A percentile compares a stretch with the other conserved stretches of the same genome.
These are phyloP conservation scores for Pagrus major DNA, from an alignment of 2,113 vertebrate species.

Conservation along the genomic window DNA sequence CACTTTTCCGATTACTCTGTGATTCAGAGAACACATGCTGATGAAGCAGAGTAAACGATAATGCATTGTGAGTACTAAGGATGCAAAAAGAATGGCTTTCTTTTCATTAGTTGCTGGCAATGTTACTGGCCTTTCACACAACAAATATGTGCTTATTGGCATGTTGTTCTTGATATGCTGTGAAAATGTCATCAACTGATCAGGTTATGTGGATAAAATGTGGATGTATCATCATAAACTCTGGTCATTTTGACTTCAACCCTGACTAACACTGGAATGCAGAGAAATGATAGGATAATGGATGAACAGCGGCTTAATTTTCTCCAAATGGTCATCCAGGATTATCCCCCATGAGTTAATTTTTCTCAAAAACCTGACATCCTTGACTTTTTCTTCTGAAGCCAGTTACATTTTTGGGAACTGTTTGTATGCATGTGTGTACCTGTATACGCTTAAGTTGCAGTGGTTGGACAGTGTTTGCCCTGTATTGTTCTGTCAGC, in stretches of 20 bases:
- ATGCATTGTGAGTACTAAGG: background rate
- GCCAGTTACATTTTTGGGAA: background rate
- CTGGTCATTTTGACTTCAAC: background rate
- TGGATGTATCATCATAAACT: background rate
- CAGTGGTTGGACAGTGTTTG: background rate
- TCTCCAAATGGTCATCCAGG: background rate
- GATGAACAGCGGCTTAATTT: background rate
- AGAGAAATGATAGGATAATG: background rate
- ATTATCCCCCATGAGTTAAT: background rate
- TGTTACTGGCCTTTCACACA: background rate
- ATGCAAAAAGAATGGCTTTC: background rate
- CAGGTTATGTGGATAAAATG: background rate
- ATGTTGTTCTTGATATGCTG: background rate
- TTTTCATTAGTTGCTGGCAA: background rate
- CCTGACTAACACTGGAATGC: background rate
- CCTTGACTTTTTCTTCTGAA: background rate
- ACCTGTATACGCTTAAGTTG: background rate
- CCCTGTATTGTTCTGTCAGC: constrained; percentile 32
- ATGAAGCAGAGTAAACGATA: background rate
- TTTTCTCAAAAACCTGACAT: constrained; percentile 6
- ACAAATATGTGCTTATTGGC: background rate
- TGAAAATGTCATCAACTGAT: background rate
- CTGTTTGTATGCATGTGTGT: background rate
- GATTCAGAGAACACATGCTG: background rate
- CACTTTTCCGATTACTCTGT: background rate